These are phyloP conservation scores for Gorsachius goisagi DNA, from an alignment of 2,113 vertebrate genomes.

Conservation along the genomic window DNA sequence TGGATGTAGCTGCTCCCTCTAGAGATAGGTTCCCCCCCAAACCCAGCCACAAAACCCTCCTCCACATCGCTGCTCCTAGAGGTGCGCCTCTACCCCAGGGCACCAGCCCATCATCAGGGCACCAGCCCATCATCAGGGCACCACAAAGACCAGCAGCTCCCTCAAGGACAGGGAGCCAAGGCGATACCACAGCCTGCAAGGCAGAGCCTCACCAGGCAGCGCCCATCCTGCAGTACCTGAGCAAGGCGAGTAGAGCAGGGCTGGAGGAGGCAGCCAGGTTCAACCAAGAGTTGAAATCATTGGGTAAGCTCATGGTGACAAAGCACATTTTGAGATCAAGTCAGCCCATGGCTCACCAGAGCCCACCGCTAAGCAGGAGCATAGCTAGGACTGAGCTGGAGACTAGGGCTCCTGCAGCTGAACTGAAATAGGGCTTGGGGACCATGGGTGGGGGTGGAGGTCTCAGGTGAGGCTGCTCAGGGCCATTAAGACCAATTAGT, in stretches of 20 bases:
- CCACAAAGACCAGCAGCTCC: not conserved
- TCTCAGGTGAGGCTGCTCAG: not conserved
- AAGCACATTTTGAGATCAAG: not conserved
- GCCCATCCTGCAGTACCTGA: not conserved
- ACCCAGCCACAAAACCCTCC: not conserved
- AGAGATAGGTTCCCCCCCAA: not conserved
- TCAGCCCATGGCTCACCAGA: rapidly evolving
- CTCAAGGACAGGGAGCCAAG: not conserved
- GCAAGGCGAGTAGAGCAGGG: not conserved
- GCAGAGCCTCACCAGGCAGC: not conserved
- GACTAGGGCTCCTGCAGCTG: rapidly evolving
- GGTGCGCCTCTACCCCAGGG: not conserved
- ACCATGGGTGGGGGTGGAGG: not conserved
- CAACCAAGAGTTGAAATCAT: not conserved
- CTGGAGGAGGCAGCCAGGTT: not conserved
- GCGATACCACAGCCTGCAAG: not conserved
- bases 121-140: not conserved
- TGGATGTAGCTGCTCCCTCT: not conserved
- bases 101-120: not conserved
- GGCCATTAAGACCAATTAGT: not conserved
- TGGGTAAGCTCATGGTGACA: rapidly evolving
- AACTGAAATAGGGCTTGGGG: not conserved
- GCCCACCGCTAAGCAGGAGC: rapidly evolving
- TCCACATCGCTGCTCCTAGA: not conserved
- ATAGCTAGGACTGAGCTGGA: rapidly evolving